Evolutionary conservation across 2,113 vertebrate species (phyloP).

Genomic region (Sinosuthora webbiana): DNA sequence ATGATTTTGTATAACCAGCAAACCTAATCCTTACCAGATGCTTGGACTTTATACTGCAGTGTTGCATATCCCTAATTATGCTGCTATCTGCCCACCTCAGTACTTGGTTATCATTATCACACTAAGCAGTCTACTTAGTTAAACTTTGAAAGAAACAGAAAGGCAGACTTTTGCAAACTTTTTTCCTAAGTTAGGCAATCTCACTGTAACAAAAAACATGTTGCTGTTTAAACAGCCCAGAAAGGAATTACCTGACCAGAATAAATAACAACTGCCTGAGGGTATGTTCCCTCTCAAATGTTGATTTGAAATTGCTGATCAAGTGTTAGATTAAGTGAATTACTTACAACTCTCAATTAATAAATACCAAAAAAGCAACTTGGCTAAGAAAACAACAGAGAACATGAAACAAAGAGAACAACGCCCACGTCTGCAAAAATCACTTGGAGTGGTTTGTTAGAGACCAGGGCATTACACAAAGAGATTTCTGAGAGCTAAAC

Average conservation of each 20-base stretch:
- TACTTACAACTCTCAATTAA: constrained; percentile 54
- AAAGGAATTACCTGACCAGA: constrained; percentile 51
- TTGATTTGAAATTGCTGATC: constrained; percentile 47
- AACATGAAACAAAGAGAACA: constrained; percentile 39
- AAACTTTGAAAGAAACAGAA: constrained; percentile 17
- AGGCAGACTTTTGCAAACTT: background rate
- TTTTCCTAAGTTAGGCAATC: background rate
- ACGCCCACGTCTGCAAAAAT: background rate
- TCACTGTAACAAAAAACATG: background rate
- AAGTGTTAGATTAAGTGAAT: constrained; percentile 48
- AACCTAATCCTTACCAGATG: constrained; percentile 53
- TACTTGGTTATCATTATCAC: background rate
- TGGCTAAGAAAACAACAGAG: constrained; percentile 12
- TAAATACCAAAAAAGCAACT: constrained; percentile 46
- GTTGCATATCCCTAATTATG: constrained; percentile 14
- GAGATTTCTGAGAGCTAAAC: background rate
- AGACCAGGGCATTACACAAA: background rate
- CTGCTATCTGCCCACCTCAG: background rate
- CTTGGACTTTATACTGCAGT: background rate
- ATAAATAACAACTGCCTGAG: constrained; percentile 45
- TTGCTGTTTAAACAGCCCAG: constrained; percentile 42
- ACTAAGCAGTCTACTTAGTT: background rate
- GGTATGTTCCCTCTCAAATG: constrained; percentile 11
- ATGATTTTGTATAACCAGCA: constrained; percentile 24
- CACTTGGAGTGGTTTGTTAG: background rate